Conservation (phyloP, 2,888 invertebrate species). For the Chaetogeoica ovagalla region DNA sequence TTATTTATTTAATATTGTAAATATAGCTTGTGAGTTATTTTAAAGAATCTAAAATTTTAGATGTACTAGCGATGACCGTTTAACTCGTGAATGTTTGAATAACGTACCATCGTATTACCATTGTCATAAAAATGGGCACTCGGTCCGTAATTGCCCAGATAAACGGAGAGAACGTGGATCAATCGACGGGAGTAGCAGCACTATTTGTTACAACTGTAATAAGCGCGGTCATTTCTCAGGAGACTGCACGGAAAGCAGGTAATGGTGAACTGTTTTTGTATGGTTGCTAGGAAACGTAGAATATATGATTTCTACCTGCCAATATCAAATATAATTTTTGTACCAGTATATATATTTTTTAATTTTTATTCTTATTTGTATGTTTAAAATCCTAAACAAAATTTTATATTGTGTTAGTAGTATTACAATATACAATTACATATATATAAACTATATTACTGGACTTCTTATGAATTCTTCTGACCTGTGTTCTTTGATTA, state of each 20-base stretch:
- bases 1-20: not conserved
- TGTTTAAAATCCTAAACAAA: no score
- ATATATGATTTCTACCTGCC: no score
- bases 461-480: no score
- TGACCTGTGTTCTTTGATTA: no score
- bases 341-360: no score
- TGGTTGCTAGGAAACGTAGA: no score
- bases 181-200: constrained; percentile 65
- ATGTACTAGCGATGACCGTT: constrained; percentile 90
- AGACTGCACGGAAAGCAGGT: constrained; percentile 65
- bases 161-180: constrained; percentile 54
- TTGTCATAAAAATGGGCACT: constrained; percentile 74
- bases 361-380: no score
- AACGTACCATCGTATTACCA: constrained; percentile 64
- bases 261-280: not conserved
- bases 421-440: no score
- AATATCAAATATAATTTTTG: no score
- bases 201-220: constrained; percentile 83
- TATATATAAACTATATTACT: no score
- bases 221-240: constrained; percentile 77
- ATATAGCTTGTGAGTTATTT: not conserved
- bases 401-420: no score
- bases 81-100: constrained; percentile 86
- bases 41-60: constrained; percentile 60
- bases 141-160: constrained; percentile 68